Evolutionary conservation across 2,797 vertebrate genomes (phyloP), one percentile per base, ranked within the genome.

Genomic region (Astyanax mexicanus): DNA sequence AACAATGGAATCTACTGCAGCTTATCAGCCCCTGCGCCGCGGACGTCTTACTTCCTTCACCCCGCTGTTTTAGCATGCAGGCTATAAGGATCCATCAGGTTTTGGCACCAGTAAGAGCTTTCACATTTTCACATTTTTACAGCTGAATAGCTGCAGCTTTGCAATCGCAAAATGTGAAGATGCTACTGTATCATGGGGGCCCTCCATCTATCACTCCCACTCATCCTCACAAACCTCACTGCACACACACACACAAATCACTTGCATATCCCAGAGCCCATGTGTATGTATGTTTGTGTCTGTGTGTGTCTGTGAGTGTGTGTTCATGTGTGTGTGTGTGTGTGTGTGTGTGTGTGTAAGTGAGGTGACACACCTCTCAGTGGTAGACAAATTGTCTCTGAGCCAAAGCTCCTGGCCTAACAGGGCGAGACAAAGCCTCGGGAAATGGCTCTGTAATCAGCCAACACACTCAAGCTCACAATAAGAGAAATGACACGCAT

Each of bases 381-480:
- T 37, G 69, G 55, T 72, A 72, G 69, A 72, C 69, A 72, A 72
- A 72, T 61, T 72, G 69, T 61, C 69, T 72, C 81, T 84, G 84
- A 90, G 84, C 86, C 80, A 68, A 83, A 87, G 81, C 84, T 86
- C 82, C 83, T 79, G 77, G 74, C 79, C 84, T 86, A 87, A 88
- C 87, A 86, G 84, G 89, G 84, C 76, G 60, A 81, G 25, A 86
- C 87, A 89, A 86, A 89, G 88, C 87, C 86, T 86, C 74, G 69
- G 85, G 86, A 91, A 89, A 91, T 81, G 75, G 79, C 83, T 85
- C 85, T 17, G 84, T 87, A 89, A 90, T 90, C 86, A 88, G 87
- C 85, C 86, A 74, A 78, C 44, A 69, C 79, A 85, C 86, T 78
- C 77, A 86, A 83, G 81, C 87, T 42, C 44, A 57, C 65, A 52